Base-by-base conservation (phyloP, 2,797 vertebrate species). In the Acipenser ruthenus region DNA sequence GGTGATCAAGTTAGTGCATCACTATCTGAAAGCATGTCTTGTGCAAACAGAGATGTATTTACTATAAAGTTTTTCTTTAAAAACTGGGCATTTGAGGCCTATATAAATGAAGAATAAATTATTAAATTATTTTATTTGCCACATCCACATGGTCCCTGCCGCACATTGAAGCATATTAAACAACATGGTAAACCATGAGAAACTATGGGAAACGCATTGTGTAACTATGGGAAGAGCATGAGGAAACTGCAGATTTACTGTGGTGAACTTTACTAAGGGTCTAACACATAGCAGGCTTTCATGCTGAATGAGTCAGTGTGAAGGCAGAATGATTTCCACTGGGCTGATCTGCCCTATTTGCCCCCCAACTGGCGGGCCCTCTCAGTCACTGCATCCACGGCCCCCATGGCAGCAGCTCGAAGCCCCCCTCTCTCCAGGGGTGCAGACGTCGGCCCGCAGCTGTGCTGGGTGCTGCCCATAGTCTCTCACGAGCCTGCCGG, bases 361-460 rank as follows among this genome's bases (percentile, higher is more conserved):
- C 77, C 65, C 7, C 92, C 92, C 1, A 99, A 70, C 60, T 95
- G 91, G 2, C 81, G 72, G 1, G 96, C 94, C 70, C 93, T 83
- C 62, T 80, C 80, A 0, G 95, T 96, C 65, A 94, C 96, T 0
- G 88, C 88, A 68, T 98, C 93, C 76, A 99, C 95, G 0, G 95
- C 95, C 0, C 81, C 87, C 89, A 99, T 97, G 73, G 92, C 75
- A 0, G 94, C 82, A 0, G 95, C 92, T 37, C 95, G 83, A 49
- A 98, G 68, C 0, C 90, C 89, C 0, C 94, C 95, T 67, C 84
- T 92, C 75, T 99, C 96, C 86, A 99, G 96, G 96, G 0, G 96
- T 97, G 81, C 94, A 98, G 62, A 99, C 92, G 0, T 98, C 93
- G 0, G 86, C 89, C 49, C 92, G 90, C 18, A 99, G 90, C 81